Conservation (phyloP, 2,113 vertebrate genomes). For the Callipepla squamata region DNA sequence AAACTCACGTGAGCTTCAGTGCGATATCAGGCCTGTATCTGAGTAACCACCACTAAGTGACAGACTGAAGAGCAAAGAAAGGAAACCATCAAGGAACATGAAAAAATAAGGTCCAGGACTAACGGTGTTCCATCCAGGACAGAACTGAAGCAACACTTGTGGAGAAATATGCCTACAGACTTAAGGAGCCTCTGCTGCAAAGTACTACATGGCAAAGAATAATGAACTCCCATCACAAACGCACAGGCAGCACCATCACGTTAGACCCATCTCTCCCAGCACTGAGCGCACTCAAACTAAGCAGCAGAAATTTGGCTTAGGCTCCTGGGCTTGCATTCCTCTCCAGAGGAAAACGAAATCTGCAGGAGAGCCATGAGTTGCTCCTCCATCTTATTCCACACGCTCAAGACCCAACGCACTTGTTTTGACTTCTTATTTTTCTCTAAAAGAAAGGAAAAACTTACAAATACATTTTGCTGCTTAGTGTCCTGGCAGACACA, state of each 20-base stretch:
- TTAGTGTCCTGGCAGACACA: not conserved
- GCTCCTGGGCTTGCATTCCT: conserved; percentile 42
- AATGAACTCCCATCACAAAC: not conserved
- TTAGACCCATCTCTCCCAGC: not conserved
- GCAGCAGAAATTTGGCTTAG: conserved; percentile 46
- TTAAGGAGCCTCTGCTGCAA: not conserved
- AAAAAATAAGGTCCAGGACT: not conserved
- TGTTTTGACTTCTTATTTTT: conserved; percentile 34
- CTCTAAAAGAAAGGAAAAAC: conserved; percentile 49
- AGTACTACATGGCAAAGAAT: not conserved
- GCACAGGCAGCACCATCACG: not conserved
- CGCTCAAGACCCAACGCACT: conserved; percentile 28
- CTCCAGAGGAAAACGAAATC: conserved; percentile 38
- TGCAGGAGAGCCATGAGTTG: conserved; percentile 26
- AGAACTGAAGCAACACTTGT: not conserved
- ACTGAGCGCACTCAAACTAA: not conserved
- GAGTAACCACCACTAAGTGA: not conserved
- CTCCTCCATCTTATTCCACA: conserved; percentile 40
- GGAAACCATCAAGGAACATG: not conserved
- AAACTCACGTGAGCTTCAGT: not conserved
- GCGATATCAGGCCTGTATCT: not conserved
- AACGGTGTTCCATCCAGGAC: not conserved
- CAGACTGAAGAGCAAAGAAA: not conserved
- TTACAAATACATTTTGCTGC: conserved; percentile 8
- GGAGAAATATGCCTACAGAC: not conserved